phyloP scores from a whole-genome alignment of 1,140 invertebrate genomes.

The Muscidifurax raptorellus region DNA sequence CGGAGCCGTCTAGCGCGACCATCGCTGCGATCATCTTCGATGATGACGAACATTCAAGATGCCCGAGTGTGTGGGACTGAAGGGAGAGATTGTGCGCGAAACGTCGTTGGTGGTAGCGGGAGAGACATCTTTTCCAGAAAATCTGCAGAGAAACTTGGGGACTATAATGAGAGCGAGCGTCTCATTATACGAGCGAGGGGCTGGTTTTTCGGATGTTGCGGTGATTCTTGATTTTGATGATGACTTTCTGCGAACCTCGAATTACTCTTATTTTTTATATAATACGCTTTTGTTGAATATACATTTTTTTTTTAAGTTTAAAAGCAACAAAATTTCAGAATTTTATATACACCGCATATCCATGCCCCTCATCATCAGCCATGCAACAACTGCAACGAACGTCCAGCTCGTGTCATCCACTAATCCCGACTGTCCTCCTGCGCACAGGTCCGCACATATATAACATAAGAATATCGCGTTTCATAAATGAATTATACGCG shows the following conservation, averaged over 20 bases:
- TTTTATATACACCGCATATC: too few species aligned
- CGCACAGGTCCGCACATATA: too few species aligned
- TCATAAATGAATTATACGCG: not conserved
- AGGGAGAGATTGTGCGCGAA: not conserved
- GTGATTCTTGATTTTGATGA: not conserved
- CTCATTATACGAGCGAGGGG: not conserved
- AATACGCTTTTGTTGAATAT: too few species aligned
- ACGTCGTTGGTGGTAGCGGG: conserved; percentile 16
- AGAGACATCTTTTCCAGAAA: conserved; percentile 37
- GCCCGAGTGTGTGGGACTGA: not conserved
- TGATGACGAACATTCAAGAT: not conserved
- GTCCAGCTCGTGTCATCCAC: not conserved
- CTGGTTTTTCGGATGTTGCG: not conserved
- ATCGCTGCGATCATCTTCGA: not conserved
- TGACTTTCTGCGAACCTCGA: not conserved
- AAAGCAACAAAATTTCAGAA: too few species aligned
- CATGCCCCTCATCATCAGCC: too few species aligned
- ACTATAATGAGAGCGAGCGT: conserved; percentile 4
- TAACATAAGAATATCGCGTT: not conserved
- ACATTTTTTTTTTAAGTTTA: too few species aligned
- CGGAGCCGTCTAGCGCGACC: not conserved
- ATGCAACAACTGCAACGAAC: not conserved
- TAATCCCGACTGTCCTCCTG: not conserved
- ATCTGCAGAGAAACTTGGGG: conserved; percentile 3
- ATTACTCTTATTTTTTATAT: not conserved